Conservation (phyloP, 2,113 vertebrate genomes). For the Mionectes macconnelli region DNA sequence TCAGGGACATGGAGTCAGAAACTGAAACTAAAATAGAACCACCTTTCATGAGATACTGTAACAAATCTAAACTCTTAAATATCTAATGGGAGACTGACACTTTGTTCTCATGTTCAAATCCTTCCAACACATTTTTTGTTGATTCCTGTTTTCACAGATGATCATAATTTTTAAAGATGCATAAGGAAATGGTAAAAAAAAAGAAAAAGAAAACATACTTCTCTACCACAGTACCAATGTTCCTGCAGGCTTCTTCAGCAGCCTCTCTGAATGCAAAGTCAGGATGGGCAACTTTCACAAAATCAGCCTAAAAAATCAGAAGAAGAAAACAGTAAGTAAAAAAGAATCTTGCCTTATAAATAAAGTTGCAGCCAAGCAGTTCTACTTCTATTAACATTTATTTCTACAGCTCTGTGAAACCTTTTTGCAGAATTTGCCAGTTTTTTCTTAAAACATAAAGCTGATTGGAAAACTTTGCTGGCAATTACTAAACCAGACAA, state of each 20-base stretch:
- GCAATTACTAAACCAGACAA: not conserved
- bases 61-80: not conserved
- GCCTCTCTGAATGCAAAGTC: constrained; percentile 88
- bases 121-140: not conserved
- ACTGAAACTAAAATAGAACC: not conserved
- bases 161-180: not conserved
- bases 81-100: not conserved
- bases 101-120: not conserved
- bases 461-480: not conserved
- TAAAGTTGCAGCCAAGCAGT: not conserved
- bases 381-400: not conserved
- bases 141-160: not conserved
- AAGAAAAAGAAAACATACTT: constrained; percentile 75
- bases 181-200: not conserved
- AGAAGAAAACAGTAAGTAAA: not conserved
- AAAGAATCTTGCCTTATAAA: not conserved
- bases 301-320: constrained; percentile 83
- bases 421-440: not conserved
- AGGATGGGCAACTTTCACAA: constrained; percentile 94
- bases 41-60: not conserved
- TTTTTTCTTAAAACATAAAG: not conserved
- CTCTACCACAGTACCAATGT: constrained; percentile 91
- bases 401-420: not conserved
- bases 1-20: not conserved
- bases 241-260: constrained; percentile 90